Conservation (phyloP, 2,888 invertebrate genomes). For the Phorcus lineatus region DNA sequence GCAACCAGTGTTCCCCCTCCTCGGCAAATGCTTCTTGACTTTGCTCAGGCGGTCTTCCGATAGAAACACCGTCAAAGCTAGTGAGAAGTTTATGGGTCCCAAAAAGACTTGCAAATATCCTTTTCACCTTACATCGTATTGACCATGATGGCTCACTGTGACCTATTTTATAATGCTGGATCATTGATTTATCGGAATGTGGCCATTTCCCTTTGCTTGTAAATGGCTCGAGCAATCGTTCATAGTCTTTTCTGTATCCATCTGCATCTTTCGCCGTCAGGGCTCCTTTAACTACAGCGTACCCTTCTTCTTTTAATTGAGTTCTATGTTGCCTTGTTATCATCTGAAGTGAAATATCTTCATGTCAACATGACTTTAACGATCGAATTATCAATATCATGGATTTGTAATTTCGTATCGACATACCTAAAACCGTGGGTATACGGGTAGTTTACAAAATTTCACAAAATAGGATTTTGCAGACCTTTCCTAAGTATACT, state of each 20-base stretch:
- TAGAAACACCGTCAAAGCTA: no score
- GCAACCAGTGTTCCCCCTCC: constrained; percentile 57
- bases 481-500: no score
- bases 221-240: constrained; percentile 54
- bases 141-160: constrained; percentile 63
- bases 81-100: no score
- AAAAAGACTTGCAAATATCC: constrained; percentile 53
- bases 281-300: constrained; percentile 54
- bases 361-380: no score
- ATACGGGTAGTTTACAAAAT: no score
- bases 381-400: no score
- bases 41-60: constrained; percentile 57
- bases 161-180: constrained; percentile 61
- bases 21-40: constrained; percentile 49
- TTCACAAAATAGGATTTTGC: no score
- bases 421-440: no score
- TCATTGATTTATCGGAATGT: constrained; percentile 47
- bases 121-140: constrained; percentile 56
- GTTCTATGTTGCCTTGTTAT: no score
- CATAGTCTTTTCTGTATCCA: constrained; percentile 45
- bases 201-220: constrained; percentile 47
- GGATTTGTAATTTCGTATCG: no score
- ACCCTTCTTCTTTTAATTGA: constrained; percentile 51
- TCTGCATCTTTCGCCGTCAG: constrained; percentile 51
- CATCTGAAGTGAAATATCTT: no score